Evolutionary conservation across 2,888 invertebrate species (phyloP), one percentile per base, ranked within the genome.

Genomic region (Brachyptera risi): DNA sequence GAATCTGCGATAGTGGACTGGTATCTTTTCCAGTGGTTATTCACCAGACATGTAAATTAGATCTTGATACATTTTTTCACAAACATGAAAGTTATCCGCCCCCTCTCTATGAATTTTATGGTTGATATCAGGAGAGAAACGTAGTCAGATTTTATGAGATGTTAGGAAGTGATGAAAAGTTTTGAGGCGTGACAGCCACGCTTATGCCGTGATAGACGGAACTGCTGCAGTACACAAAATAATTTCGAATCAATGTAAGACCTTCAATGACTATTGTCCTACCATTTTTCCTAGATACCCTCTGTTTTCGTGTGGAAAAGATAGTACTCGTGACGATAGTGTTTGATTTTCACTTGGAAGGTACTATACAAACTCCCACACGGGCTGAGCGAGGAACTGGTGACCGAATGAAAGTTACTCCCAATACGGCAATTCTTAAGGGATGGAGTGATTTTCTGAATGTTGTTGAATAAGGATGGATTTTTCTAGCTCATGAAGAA

Each of bases 11-110:
- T 62, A 57, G 56, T 26, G 9, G 51, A 62, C 60, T 37, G 57
- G 5, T 21, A n/a, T 9, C 38, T 60, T 13, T 58, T 62, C 23
- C 17, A 26, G n/a, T 27, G 40, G 38, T 37, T 61, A 3, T 61
- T 62, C 50, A 56, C 21, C 61, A 63, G 31, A 56, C 58, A n/a
- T 47, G 63, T 23, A 47, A 63, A 31, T 44, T 24, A 7, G 63
- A 63, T 58, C 37, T 63, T 38, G 51, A 27, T 47, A 61, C 56
- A 26, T 62, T 63, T 44, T 63, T 63, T n/a, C 40, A 40, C 40
- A 15, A 40, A 40, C 5, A 40, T 15, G n/a, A 40, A n/a, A 40
- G n/a, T 5, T 40, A 40, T 40, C 40, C 40, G 4, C 40, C 40
- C 40, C n/a, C 40, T 15, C n/a, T 40, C 9, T 40, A 7, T 9